These are phyloP conservation scores for Temnothorax rugatulus DNA, from an alignment of 2,888 invertebrate species.

Conservation along the genomic window DNA sequence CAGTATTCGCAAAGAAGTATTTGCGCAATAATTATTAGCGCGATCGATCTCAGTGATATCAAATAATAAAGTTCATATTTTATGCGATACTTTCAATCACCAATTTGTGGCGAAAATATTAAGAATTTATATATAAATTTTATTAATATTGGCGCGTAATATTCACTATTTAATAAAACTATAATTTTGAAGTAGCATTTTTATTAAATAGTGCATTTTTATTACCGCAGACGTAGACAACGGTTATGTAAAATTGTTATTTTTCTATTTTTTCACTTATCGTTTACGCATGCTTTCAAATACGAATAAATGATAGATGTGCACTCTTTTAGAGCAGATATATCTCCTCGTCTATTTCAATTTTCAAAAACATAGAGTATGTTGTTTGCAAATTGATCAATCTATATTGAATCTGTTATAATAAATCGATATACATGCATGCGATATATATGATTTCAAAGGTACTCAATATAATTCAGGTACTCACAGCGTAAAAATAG, in stretches of 20 bases:
- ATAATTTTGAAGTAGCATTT: background rate
- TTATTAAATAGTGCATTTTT: background rate
- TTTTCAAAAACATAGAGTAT: background rate
- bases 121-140: background rate
- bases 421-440: background rate
- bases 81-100: background rate
- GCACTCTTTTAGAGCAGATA: background rate
- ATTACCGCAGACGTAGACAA: background rate
- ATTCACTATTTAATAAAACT: slow-evolving; percentile 2
- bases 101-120: background rate
- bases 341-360: background rate
- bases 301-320: background rate
- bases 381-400: background rate
- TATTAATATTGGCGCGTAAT: background rate
- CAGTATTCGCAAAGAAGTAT: background rate
- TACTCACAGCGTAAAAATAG: background rate
- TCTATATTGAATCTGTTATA: background rate
- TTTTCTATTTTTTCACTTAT: background rate
- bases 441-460: background rate
- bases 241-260: background rate
- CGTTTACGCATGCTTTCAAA: background rate
- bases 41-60: background rate
- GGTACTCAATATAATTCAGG: background rate
- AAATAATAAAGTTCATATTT: background rate
- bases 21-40: slow-evolving; percentile 41